phyloP scores from a whole-genome alignment of 1,140 invertebrate genomes.

The Drosophila malerkotliana region DNA sequence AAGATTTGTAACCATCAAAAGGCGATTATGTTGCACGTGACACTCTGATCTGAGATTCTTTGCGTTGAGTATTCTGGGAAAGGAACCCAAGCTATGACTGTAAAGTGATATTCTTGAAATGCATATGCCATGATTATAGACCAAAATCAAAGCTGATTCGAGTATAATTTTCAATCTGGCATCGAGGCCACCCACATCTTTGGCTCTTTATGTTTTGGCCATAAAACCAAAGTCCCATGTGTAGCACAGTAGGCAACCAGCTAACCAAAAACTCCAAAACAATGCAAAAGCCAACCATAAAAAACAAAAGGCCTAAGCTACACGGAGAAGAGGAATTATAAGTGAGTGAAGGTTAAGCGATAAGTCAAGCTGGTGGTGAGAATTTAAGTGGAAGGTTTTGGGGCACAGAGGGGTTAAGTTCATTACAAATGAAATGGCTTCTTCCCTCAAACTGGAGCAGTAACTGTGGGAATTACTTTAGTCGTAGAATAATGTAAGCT shows the following conservation, averaged over 20 bases:
- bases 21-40: slow-evolving; percentile 77
- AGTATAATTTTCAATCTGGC: slow-evolving; percentile 41
- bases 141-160: slow-evolving; percentile 32
- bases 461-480: slow-evolving; percentile 37
- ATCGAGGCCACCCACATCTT: slow-evolving; percentile 50
- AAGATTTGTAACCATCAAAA: slow-evolving; percentile 64
- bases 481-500: neutral
- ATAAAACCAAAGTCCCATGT: slow-evolving; percentile 40
- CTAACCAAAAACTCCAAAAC: slow-evolving; percentile 39
- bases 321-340: slow-evolving; percentile 34
- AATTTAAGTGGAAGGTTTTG: slow-evolving; percentile 18
- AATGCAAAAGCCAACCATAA: slow-evolving; percentile 43
- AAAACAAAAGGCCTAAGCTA: slow-evolving; percentile 29
- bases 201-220: slow-evolving; percentile 20
- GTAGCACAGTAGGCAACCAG: slow-evolving; percentile 55
- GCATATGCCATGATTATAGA: slow-evolving; percentile 46
- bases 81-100: slow-evolving; percentile 16
- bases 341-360: slow-evolving; percentile 58
- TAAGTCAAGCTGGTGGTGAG: slow-evolving; percentile 53
- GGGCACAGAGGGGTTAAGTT: slow-evolving; percentile 14
- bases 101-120: slow-evolving; percentile 48
- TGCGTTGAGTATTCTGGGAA: slow-evolving; percentile 43
- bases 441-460: slow-evolving; percentile 43
- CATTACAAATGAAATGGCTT: slow-evolving; percentile 35
- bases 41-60: slow-evolving; percentile 43